A percentile compares a stretch with the other conserved stretches of the same genome.
Conservation (phyloP, 2,113 vertebrate species). For the Trogon melanurus region DNA sequence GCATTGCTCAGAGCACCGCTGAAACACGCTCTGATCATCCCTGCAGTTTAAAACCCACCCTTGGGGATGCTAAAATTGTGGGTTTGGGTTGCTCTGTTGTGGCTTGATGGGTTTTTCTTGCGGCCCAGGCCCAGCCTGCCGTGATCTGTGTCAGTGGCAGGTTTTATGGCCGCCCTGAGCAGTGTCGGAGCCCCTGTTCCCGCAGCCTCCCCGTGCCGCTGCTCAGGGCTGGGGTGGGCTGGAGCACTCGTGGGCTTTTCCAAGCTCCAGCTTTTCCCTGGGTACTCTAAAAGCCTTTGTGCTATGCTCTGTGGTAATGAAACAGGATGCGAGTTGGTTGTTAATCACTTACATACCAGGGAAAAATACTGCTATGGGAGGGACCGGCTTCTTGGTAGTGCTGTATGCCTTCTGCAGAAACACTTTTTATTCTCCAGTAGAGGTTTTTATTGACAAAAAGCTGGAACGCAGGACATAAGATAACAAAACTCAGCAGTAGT, state of each 20-base stretch:
- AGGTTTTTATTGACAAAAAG: neutral
- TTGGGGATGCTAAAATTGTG: neutral
- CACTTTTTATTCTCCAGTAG: neutral
- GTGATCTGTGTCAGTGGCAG: neutral
- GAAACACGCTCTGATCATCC: neutral
- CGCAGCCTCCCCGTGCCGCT: fast-evolving
- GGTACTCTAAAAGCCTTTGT: neutral
- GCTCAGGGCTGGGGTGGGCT: neutral
- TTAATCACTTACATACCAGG: neutral
- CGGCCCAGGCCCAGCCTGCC: neutral
- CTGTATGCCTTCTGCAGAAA: neutral
- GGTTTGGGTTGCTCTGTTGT: fast-evolving
- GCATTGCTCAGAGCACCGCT: fast-evolving
- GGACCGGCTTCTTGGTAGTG: fast-evolving
- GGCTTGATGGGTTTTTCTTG: neutral
- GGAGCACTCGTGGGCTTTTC: neutral
- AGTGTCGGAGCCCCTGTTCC: fast-evolving
- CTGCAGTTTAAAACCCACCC: neutral
- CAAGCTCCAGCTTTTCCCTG: neutral
- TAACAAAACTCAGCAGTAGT: neutral
- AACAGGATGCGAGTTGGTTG: fast-evolving
- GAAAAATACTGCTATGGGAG: neutral
- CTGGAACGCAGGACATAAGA: fast-evolving
- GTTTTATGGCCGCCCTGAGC: fast-evolving
- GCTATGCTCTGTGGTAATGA: neutral